Conservation (phyloP, 2,888 invertebrate genomes). For the Conops quadrifasciatus region DNA sequence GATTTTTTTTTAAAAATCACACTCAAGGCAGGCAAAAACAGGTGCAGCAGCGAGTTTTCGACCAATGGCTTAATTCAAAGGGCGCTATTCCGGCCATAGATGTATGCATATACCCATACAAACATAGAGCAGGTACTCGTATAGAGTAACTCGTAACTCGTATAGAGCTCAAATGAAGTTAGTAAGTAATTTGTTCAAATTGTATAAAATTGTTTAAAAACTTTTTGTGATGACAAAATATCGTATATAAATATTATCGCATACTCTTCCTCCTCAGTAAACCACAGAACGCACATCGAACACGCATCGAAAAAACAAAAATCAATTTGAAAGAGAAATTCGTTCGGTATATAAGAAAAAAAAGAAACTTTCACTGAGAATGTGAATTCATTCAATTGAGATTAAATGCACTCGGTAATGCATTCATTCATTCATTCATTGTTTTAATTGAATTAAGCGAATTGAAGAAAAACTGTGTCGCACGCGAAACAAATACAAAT, state of each 20-base stretch:
- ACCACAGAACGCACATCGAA: too few species aligned
- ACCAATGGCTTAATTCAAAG: background rate
- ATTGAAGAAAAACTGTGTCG: constrained; percentile 47
- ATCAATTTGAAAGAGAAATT: constrained; percentile 3
- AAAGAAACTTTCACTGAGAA: constrained; percentile 31
- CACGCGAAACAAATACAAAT: constrained; percentile 40
- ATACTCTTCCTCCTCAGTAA: too few species aligned
- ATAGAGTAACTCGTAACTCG: too few species aligned
- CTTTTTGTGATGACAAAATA: too few species aligned
- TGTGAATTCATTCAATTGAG: constrained; percentile 36
- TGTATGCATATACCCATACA: background rate
- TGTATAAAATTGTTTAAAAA: too few species aligned
- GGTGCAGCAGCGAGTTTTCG: constrained; percentile 23
- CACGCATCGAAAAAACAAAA: background rate
- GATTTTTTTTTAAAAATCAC: background rate
- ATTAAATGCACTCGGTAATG: constrained; percentile 17
- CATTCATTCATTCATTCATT: constrained; percentile 34
- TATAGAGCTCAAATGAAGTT: too few species aligned
- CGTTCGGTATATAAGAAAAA: background rate
- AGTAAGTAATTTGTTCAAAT: too few species aligned
- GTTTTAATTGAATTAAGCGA: constrained; percentile 44
- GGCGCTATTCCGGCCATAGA: background rate
- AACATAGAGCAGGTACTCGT: background rate
- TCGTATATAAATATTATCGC: too few species aligned
- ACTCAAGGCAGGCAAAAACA: constrained; percentile 10